Evolutionary conservation across 1,140 invertebrate genomes (phyloP).

Genomic region (Drosophila takahashii): DNA sequence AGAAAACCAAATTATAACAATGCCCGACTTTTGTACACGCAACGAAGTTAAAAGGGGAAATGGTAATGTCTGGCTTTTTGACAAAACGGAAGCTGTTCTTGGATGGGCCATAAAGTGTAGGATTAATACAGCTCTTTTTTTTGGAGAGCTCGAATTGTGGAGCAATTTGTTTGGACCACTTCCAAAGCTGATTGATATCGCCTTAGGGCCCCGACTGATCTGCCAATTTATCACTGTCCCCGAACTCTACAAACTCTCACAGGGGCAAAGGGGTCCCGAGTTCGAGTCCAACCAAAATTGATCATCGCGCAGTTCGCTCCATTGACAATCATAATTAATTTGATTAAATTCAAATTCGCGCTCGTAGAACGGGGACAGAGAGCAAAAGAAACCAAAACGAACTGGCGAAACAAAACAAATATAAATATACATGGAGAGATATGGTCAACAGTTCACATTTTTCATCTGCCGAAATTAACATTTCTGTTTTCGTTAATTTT

Average conservation of each 20-base stretch:
- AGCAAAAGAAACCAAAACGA: conserved; percentile 38
- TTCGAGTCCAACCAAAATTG: conserved; percentile 30
- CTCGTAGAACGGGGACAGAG: conserved; percentile 60
- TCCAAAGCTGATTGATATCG: conserved; percentile 48
- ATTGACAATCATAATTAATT: conserved; percentile 81
- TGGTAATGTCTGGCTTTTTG: conserved; percentile 53
- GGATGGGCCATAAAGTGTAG: conserved; percentile 63
- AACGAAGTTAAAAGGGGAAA: conserved; percentile 37
- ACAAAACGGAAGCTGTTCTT: conserved; percentile 72
- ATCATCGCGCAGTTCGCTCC: conserved; percentile 55
- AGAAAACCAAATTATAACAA: conserved; percentile 49
- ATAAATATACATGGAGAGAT: conserved; percentile 40
- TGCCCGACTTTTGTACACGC: conserved; percentile 59
- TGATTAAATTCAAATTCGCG: conserved; percentile 81
- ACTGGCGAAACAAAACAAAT: conserved; percentile 29
- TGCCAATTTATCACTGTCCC: conserved; percentile 78
- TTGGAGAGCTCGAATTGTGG: conserved; percentile 35
- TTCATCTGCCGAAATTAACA: conserved; percentile 73
- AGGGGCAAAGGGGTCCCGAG: conserved; percentile 17
- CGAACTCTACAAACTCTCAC: background rate
- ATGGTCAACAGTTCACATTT: conserved; percentile 57
- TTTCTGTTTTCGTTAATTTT: conserved; percentile 70
- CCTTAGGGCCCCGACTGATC: conserved; percentile 46
- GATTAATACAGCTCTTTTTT: conserved; percentile 57
- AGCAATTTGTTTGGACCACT: conserved; percentile 66